Evolutionary conservation across 2,888 invertebrate genomes (phyloP), one percentile per base, ranked within the genome.

Genomic region (Napeogenes inachia): DNA sequence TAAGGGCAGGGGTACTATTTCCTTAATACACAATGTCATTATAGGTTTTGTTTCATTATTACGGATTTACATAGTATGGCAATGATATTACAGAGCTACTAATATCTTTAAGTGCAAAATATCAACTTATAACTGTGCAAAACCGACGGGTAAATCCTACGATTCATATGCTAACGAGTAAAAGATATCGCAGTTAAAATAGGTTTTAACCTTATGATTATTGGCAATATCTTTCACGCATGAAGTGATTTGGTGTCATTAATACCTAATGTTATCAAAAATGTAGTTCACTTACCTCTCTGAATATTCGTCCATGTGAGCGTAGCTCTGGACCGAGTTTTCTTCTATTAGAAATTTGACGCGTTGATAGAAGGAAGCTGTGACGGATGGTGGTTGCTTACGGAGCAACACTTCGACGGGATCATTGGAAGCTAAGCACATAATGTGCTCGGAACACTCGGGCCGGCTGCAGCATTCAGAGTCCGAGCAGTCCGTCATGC

Each of bases 261-360:
- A 73, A 78, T 79, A 76, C 59, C 74, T 70, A 71, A 63, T 54
- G 53, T 60, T 61, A 45, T 60, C 57, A 54, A 62, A 62, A 53
- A 62, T 61, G 64, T 62, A 63, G 65, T 72, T 70, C 87, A 94
- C 95, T 94, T 94, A 99, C 99, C 98, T 98, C 92, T 98, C 98
- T 80, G 98, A 98, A 92, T 99, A 99, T 90, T 98, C 97, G 90
- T 97, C 96, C 93, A 96, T 95, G 84, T 98, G 97, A 58, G 99
- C 98, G 90, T 99, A 99, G 80, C 97, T 98, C 91, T 99, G 99
- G 65, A 99, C 98, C 69, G 98, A 98, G 87, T 98, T 98, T 86
- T 99, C 98, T 91, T 99, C 99, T 71, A 99, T 97, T 73, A 99
- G 94, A 91, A 99, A 99, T 84, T 97, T 97, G 87, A 99, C 98